Percentiles rank a stretch among this genome's conserved stretches.
Evolutionary conservation across 23 tunicate genomes (phyloP).

Genomic region (Oikopleura vanhoeffeni): DNA sequence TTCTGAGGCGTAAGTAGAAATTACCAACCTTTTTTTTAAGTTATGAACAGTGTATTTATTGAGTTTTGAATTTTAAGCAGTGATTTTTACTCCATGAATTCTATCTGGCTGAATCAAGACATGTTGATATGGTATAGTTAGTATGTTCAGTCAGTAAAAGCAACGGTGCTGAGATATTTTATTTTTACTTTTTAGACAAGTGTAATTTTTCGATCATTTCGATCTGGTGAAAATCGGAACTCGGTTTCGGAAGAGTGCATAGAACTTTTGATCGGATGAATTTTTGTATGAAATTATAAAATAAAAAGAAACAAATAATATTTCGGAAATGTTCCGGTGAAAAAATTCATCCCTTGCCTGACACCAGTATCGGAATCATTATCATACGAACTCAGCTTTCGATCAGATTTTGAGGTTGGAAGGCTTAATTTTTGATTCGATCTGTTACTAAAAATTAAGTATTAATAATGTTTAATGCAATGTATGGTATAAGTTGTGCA

Average conservation of each 20-base stretch:
- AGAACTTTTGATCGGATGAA: background rate
- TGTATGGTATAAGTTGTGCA: too few relatives aligned
- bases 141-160: too few relatives aligned
- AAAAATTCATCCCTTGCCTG: background rate
- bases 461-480: background rate
- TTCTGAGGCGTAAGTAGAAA: too few relatives aligned
- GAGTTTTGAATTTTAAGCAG: too few relatives aligned
- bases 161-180: too few relatives aligned
- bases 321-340: background rate
- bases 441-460: background rate
- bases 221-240: constrained; percentile 8
- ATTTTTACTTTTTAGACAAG: constrained; percentile 13
- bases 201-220: background rate
- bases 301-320: background rate
- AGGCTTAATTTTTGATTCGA: background rate
- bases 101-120: too few relatives aligned
- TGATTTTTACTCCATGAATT: too few relatives aligned
- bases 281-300: background rate
- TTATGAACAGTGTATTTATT: too few relatives aligned
- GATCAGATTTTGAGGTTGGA: background rate
- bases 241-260: constrained; percentile 13
- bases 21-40: too few relatives aligned
- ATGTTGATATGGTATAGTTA: too few relatives aligned
- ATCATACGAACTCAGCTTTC: background rate
- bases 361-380: constrained; percentile 10